Conservation (phyloP, 2,888 invertebrate genomes). For the Alentia gelatinosa region DNA sequence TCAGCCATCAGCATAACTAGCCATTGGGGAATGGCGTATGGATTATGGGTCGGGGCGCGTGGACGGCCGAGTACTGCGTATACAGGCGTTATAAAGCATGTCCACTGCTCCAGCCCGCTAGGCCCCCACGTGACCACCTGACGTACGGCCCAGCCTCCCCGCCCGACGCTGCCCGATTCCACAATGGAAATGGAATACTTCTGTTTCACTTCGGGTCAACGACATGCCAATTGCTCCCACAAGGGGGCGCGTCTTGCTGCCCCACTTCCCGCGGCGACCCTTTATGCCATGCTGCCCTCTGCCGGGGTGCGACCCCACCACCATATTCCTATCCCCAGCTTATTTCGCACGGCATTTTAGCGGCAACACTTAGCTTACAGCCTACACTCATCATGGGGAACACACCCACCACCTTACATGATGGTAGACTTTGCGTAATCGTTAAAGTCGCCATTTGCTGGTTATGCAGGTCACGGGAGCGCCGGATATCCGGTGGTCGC, state of each 20-base stretch:
- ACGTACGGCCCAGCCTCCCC: not conserved
- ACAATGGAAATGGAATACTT: conserved; percentile 39
- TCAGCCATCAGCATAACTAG: conserved; percentile 32
- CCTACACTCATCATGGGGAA: not conserved
- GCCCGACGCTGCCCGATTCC: not conserved
- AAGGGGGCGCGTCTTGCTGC: not conserved
- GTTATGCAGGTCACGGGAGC: not conserved
- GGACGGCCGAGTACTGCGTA: too few species aligned
- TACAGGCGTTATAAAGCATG: conserved; percentile 24
- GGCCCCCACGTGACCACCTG: not conserved
- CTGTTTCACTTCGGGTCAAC: conserved; percentile 45
- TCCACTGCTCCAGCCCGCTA: not conserved
- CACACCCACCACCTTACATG: not conserved
- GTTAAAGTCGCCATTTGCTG: not conserved
- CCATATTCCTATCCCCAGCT: too few species aligned
- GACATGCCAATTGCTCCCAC: conserved; percentile 13
- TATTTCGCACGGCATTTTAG: not conserved
- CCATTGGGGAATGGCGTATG: not conserved
- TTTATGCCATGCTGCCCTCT: too few species aligned
- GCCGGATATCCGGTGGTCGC: not conserved
- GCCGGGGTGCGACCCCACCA: too few species aligned
- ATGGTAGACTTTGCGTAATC: not conserved
- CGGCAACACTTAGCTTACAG: not conserved
- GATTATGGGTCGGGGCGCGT: conserved; percentile 6
- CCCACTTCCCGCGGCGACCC: not conserved